Evolutionary conservation across 2,113 vertebrate species (phyloP), one percentile per base, ranked within the genome.

Genomic region (Arenaria interpres): DNA sequence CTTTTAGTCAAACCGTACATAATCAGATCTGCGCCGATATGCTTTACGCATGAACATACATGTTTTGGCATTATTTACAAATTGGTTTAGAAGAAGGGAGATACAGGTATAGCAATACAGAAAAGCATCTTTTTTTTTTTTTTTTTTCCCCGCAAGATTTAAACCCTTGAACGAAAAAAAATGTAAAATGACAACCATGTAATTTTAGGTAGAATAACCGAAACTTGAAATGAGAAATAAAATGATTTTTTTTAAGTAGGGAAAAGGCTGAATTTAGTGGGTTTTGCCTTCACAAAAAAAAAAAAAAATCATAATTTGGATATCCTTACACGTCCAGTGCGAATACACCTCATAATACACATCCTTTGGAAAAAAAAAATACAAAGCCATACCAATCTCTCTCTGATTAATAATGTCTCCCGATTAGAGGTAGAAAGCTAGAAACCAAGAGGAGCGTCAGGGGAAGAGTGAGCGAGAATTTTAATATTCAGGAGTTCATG

Each of bases 351-450:
- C 81, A 74, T 50, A 86, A 95, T 60, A 45, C 32, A 57, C 37
- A 90, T 63, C 72, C 77, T 81, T 93, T 80, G 66, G 59, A 86
- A 50, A 91, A 77, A 91, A 77, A 78, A 57, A 60, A 4, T 3
- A 22, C 33, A 74, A 76, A 95, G 63, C 11, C 66, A 74, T 68
- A 32, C 48, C 78, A 89, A 86, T 86, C 53, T 91, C 67, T 75
- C 77, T 85, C 85, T 95, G 93, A 85, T 96, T 94, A 95, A 97
- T 93, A 96, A 96, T 95, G 72, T 95, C 71, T 85, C 41, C 28
- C 46, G 76, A 82, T 27, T 22, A 66, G 27, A 96, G 56, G 82
- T 90, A 57, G 71, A 56, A 90, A 96, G 82, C 57, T 83, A 85
- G 41, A 90, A 90, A 86, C 66, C 89, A 64, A 77, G 51, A 95